Evolutionary conservation across 2,797 vertebrate species (phyloP).

Genomic region (Sebastes elongatus): DNA sequence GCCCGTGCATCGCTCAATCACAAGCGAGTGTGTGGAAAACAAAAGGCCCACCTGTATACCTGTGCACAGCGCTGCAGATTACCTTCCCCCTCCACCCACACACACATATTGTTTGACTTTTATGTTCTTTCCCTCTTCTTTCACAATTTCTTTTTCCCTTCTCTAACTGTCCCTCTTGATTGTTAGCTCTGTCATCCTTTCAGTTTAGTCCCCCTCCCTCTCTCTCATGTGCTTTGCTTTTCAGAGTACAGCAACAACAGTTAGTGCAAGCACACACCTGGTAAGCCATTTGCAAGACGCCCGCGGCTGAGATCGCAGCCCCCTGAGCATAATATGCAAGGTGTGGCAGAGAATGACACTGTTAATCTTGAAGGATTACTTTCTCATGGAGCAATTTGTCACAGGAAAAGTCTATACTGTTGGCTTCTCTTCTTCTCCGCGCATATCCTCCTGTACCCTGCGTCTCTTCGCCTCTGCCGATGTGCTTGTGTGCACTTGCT

Average conservation of each 20-base stretch:
- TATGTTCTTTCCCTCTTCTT: slow-evolving; percentile 11
- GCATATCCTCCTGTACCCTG: slow-evolving; percentile 37
- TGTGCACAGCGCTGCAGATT: slow-evolving; percentile 5
- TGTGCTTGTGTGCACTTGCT: slow-evolving; percentile 46
- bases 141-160: background rate
- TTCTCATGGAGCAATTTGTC: slow-evolving; percentile 74
- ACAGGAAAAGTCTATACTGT: slow-evolving; percentile 60
- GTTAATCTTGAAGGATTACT: slow-evolving; percentile 79
- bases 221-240: slow-evolving; percentile 24
- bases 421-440: slow-evolving; percentile 37
- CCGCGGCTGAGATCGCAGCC: slow-evolving; percentile 50
- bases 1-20: slow-evolving; percentile 45
- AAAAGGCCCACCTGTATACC: slow-evolving; percentile 46
- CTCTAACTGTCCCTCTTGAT: slow-evolving; percentile 29
- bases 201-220: slow-evolving; percentile 1
- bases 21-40: slow-evolving; percentile 30
- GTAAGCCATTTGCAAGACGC: slow-evolving; percentile 60
- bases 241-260: slow-evolving; percentile 46
- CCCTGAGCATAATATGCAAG: slow-evolving; percentile 67
- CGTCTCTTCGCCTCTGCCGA: slow-evolving; percentile 24
- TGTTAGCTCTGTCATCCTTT: slow-evolving; percentile 31
- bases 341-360: slow-evolving; percentile 71
- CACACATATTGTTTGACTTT: slow-evolving; percentile 8
- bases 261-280: slow-evolving; percentile 51
- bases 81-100: background rate